phyloP scores from a whole-genome alignment of 2,797 vertebrate species.

The Halcyon badia region DNA sequence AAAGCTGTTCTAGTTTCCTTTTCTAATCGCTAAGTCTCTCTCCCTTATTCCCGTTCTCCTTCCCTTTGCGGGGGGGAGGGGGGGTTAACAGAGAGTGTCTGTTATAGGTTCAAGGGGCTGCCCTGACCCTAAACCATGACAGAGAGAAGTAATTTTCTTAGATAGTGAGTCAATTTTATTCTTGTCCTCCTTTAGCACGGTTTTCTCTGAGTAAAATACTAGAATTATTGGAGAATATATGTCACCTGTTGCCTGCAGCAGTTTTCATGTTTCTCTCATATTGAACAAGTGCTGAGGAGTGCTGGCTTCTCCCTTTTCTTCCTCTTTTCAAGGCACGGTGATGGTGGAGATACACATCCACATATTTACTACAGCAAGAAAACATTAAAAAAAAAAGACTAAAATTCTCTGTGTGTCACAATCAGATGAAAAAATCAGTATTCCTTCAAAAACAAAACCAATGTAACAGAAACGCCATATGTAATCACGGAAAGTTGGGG shows the following conservation, averaged over 20 bases:
- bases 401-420: neutral
- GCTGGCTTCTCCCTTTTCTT: slow-evolving; percentile 48
- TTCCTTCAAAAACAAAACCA: slow-evolving; percentile 10
- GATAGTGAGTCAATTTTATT: slow-evolving; percentile 26
- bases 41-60: too few species aligned
- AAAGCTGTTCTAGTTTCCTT: too few species aligned
- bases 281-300: slow-evolving; percentile 60
- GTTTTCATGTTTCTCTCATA: slow-evolving; percentile 18
- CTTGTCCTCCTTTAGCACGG: slow-evolving; percentile 36
- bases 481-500: slow-evolving; percentile 68
- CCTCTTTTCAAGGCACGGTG: slow-evolving; percentile 54
- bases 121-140: too few species aligned
- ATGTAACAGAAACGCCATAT: slow-evolving; percentile 63
- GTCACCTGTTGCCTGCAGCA: neutral
- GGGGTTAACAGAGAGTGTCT: too few species aligned
- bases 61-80: too few species aligned
- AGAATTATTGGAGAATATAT: slow-evolving; percentile 14
- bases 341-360: slow-evolving; percentile 54
- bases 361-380: slow-evolving; percentile 52
- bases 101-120: too few species aligned
- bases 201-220: slow-evolving; percentile 59
- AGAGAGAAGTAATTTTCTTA: slow-evolving; percentile 42
- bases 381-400: slow-evolving; percentile 11
- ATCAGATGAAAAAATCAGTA: neutral
- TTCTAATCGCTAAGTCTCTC: too few species aligned